These are phyloP conservation scores for Spicauda simplicius DNA, from an alignment of 2,888 invertebrate genomes.

Conservation along the genomic window DNA sequence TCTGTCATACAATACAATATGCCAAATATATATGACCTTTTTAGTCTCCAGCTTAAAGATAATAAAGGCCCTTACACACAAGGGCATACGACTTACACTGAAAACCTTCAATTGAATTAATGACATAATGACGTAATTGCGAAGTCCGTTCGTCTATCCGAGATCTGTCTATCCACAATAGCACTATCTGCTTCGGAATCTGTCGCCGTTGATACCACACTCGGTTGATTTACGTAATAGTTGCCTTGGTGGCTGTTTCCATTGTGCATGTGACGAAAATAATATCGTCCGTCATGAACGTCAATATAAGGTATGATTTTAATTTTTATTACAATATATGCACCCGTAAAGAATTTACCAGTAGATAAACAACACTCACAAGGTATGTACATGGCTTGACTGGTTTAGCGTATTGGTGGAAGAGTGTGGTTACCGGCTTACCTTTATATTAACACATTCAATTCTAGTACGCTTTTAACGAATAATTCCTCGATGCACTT, in stretches of 20 bases:
- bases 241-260: conserved; percentile 28
- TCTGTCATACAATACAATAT: too few species aligned
- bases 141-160: conserved; percentile 33
- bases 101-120: conserved; percentile 48
- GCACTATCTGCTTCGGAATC: conserved; percentile 48
- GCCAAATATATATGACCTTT: background rate
- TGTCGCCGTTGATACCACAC: conserved; percentile 58
- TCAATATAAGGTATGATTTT: too few species aligned
- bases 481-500: too few species aligned
- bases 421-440: too few species aligned
- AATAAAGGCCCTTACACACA: background rate
- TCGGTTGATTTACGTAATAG: conserved; percentile 59
- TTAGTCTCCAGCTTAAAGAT: background rate
- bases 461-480: too few species aligned
- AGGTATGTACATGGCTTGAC: too few species aligned
- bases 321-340: too few species aligned
- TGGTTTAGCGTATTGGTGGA: too few species aligned
- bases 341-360: too few species aligned
- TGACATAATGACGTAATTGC: conserved; percentile 52
- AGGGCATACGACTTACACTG: background rate
- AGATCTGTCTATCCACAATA: conserved; percentile 36
- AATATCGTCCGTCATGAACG: background rate
- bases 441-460: too few species aligned
- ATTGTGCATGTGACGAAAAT: conserved; percentile 1
- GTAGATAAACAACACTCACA: too few species aligned